These are phyloP conservation scores for Olivierus martensii DNA, from an alignment of 1,140 invertebrate genomes.

Conservation along the genomic window DNA sequence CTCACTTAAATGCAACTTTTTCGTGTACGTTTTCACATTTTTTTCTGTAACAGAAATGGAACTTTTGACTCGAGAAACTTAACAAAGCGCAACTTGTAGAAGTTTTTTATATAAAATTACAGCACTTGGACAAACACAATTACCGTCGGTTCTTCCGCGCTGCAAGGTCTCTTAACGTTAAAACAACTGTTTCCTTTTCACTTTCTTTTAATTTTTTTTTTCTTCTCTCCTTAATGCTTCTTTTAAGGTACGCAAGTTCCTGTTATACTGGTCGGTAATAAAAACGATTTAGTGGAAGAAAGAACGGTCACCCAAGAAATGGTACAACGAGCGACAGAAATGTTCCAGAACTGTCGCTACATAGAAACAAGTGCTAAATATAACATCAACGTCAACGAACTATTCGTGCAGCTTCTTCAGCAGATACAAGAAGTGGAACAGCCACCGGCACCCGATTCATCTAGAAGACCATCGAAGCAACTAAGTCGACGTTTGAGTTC, in stretches of 20 bases:
- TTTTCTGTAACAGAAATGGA: too few species aligned
- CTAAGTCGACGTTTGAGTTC: slow-evolving; percentile 8
- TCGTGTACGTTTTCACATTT: too few species aligned
- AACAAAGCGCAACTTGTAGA: too few species aligned
- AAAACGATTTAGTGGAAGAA: slow-evolving; percentile 10
- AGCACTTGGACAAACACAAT: neutral
- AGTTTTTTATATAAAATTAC: neutral
- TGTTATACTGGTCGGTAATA: slow-evolving; percentile 18
- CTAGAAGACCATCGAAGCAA: slow-evolving; percentile 3
- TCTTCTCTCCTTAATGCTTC: neutral
- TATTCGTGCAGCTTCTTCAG: slow-evolving; percentile 23
- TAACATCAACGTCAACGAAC: slow-evolving; percentile 24
- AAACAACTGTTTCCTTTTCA: neutral
- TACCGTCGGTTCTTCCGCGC: neutral
- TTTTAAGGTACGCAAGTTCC: slow-evolving; percentile 10
- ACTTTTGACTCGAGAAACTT: too few species aligned
- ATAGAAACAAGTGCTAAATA: slow-evolving; percentile 27
- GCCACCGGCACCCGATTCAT: slow-evolving; percentile 4
- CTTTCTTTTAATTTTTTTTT: neutral
- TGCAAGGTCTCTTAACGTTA: neutral
- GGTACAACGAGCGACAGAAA: slow-evolving; percentile 14
- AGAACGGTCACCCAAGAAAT: slow-evolving; percentile 19
- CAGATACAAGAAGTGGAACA: slow-evolving; percentile 6
- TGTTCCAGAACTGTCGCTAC: slow-evolving; percentile 22
- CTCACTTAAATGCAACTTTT: too few species aligned